Percentiles rank a stretch among this genome's conserved stretches.
Evolutionary conservation across 2,113 vertebrate genomes (phyloP).

Genomic region (Chlorocebus sabaeus): DNA sequence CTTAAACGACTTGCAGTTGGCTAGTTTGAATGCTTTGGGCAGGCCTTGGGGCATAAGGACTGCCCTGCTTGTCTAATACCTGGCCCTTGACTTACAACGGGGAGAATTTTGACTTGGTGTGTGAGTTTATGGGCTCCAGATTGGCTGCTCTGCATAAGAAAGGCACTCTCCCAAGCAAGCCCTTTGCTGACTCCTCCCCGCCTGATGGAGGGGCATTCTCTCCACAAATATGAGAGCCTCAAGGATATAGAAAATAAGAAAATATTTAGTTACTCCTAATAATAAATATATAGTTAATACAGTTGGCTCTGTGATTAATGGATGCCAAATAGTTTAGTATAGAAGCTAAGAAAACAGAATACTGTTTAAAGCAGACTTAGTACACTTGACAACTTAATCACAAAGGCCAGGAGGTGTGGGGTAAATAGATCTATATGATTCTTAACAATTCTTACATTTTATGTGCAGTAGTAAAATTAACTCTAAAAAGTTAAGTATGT

Average conservation of each 20-base stretch:
- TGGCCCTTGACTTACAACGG: neutral
- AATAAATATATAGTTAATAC: neutral
- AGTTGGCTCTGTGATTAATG: neutral
- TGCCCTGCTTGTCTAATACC: neutral
- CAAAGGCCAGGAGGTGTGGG: neutral
- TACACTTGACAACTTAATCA: neutral
- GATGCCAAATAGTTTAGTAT: neutral
- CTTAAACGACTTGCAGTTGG: neutral
- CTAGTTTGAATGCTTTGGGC: neutral
- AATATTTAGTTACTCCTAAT: neutral
- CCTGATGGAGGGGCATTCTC: neutral
- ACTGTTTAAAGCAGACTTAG: neutral
- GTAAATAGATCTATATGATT: neutral
- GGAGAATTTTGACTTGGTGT: neutral
- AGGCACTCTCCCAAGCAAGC: neutral
- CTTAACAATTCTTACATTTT: neutral
- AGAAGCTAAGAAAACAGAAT: neutral
- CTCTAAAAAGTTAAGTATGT: neutral
- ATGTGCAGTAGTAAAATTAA: neutral
- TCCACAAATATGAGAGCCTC: neutral
- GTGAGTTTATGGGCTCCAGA: neutral
- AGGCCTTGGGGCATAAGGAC: neutral
- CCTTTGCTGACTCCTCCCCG: neutral
- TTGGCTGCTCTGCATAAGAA: neutral
- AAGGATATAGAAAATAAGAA: neutral